A percentile compares a stretch with the other conserved stretches of the same genome.
Conservation (phyloP, 2,888 invertebrate species). For the Anthrax anthrax region DNA sequence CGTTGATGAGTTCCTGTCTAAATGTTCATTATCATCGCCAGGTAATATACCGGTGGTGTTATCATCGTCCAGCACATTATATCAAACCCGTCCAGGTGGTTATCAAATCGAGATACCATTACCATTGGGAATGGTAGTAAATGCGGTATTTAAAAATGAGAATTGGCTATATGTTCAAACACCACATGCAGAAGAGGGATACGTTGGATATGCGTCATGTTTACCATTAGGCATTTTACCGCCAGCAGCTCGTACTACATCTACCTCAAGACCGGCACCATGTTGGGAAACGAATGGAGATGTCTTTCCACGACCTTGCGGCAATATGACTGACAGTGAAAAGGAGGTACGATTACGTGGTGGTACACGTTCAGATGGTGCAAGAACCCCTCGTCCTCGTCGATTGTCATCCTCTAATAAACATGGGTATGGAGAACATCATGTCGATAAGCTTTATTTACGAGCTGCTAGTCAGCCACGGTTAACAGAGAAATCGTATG, state of each 20-base stretch:
- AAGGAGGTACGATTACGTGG: conserved; percentile 46
- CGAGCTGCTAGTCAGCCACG: conserved; percentile 43
- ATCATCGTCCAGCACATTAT: conserved; percentile 56
- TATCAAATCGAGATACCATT: conserved; percentile 53
- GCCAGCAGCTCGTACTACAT: conserved; percentile 24
- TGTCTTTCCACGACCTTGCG: conserved; percentile 65
- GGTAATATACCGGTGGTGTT: conserved; percentile 76
- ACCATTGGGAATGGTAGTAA: conserved; percentile 71
- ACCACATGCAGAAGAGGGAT: conserved; percentile 72
- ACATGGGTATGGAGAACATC: conserved; percentile 48
- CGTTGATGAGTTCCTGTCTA: conserved; percentile 61
- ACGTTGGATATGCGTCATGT: conserved; percentile 62
- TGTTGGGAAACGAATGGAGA: conserved; percentile 75
- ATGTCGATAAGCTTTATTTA: conserved; percentile 57
- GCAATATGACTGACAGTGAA: conserved; percentile 68
- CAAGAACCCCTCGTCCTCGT: conserved; percentile 37
- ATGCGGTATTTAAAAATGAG: conserved; percentile 73
- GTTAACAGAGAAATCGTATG: conserved; percentile 32
- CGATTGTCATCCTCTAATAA: conserved; percentile 16
- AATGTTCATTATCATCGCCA: conserved; percentile 65
- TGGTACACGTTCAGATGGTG: conserved; percentile 54
- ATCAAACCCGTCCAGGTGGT: conserved; percentile 56
- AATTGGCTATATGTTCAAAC: conserved; percentile 77
- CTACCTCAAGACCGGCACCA: conserved; percentile 41
- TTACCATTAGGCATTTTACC: conserved; percentile 63